Conservation (phyloP, 2,888 invertebrate genomes). For the Esperia sulphurella region DNA sequence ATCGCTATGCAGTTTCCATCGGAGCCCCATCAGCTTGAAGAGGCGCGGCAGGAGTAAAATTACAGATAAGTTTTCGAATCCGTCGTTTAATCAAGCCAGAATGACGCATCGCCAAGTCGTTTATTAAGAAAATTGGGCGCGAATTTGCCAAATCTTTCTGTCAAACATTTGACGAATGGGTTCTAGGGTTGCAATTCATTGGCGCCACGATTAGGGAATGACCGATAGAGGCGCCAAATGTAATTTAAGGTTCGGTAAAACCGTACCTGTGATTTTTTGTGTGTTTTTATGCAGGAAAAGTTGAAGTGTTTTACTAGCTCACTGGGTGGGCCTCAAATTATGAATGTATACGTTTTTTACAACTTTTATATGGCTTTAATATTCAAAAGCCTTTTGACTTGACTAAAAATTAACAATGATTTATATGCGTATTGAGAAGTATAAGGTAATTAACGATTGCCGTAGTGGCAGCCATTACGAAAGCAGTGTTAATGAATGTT, state of each 20-base stretch:
- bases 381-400: neutral
- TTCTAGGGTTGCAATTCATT: constrained; percentile 23
- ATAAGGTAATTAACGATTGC: too few species aligned
- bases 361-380: neutral
- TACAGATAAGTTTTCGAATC: constrained; percentile 9
- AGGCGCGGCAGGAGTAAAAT: too few species aligned
- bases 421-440: neutral
- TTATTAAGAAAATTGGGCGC: constrained; percentile 33
- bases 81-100: constrained; percentile 28
- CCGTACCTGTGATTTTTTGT: constrained; percentile 16
- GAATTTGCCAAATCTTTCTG: constrained; percentile 44
- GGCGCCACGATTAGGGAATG: constrained; percentile 31
- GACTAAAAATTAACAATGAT: neutral
- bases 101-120: constrained; percentile 28
- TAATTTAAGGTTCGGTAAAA: constrained; percentile 23
- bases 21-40: neutral
- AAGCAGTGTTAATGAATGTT: too few species aligned
- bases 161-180: constrained; percentile 49
- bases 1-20: constrained; percentile 45
- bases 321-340: constrained; percentile 20
- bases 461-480: too few species aligned
- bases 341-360: constrained; percentile 14
- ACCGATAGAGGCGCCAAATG: constrained; percentile 25
- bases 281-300: constrained; percentile 8
- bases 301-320: constrained; percentile 10